These are phyloP conservation scores for Melipona quadrifasciata DNA, from an alignment of 1,140 invertebrate genomes.

Conservation along the genomic window DNA sequence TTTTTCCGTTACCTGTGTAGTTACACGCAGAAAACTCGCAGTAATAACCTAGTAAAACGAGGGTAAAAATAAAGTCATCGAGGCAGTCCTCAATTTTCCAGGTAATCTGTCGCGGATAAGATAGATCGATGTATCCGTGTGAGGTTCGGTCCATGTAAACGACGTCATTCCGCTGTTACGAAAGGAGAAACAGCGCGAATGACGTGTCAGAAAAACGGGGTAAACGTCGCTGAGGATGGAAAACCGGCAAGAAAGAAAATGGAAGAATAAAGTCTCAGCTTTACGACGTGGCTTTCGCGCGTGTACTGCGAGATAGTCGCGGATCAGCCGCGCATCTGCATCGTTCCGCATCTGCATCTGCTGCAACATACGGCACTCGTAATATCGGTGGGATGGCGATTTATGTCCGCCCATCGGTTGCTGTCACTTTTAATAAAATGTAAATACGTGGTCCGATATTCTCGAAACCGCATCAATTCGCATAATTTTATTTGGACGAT, in stretches of 20 bases:
- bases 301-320: constrained; percentile 26
- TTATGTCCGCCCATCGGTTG: constrained; percentile 56
- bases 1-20: not conserved
- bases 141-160: constrained; percentile 42
- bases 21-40: not conserved
- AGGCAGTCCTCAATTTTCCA: constrained; percentile 20
- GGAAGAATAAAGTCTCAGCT: constrained; percentile 54
- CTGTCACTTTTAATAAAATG: constrained; percentile 68
- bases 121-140: constrained; percentile 24
- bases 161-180: constrained; percentile 19
- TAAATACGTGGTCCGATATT: constrained; percentile 58
- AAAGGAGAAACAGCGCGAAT: not conserved
- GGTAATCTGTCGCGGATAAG: constrained; percentile 37
- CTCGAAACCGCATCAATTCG: constrained; percentile 53
- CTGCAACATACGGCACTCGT: constrained; percentile 47
- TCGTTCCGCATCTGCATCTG: constrained; percentile 38
- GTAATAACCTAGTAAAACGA: not conserved
- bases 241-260: constrained; percentile 34
- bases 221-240: not conserved
- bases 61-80: not conserved
- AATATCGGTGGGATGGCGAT: constrained; percentile 61
- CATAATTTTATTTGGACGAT: constrained; percentile 33
- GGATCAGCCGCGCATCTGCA: constrained; percentile 55
- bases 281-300: constrained; percentile 41
- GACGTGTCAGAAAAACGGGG: not conserved